These are phyloP conservation scores for Falco naumanni DNA, from an alignment of 2,797 vertebrate genomes.

Conservation along the genomic window DNA sequence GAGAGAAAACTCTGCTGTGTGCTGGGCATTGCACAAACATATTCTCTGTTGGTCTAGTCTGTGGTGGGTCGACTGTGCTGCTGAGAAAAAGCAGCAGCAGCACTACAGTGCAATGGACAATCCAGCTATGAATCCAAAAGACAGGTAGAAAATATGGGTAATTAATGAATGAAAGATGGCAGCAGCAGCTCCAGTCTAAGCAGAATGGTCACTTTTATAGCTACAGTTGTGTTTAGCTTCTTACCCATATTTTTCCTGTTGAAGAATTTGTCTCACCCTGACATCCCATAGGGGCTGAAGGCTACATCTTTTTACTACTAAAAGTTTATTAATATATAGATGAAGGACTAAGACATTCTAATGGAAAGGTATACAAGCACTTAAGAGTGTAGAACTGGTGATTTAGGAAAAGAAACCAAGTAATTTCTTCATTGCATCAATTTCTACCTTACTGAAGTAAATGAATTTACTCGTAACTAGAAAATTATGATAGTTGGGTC, in stretches of 20 bases:
- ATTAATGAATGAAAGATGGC: not conserved
- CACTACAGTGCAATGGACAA: not conserved
- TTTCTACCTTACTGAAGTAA: not conserved
- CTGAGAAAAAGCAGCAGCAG: not conserved
- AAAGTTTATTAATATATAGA: not conserved
- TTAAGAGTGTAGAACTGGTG: not conserved
- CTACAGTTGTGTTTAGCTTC: not conserved
- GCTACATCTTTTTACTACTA: not conserved
- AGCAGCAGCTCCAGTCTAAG: not conserved
- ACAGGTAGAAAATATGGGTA: not conserved
- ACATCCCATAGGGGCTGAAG: not conserved
- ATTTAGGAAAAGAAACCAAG: not conserved
- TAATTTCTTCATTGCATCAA: not conserved
- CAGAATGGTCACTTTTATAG: not conserved
- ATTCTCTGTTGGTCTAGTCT: no score
- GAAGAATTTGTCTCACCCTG: not conserved
- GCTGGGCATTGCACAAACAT: not conserved
- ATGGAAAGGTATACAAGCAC: not conserved
- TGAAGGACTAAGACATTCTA: not conserved
- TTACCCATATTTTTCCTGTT: not conserved
- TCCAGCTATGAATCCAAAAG: not conserved
- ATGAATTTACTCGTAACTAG: not conserved
- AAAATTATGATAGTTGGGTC: not conserved
- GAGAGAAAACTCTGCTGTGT: rapidly evolving
- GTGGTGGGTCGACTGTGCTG: not conserved